phyloP scores from a whole-genome alignment of 2,888 invertebrate species.

The Sinohyriopsis cumingii region DNA sequence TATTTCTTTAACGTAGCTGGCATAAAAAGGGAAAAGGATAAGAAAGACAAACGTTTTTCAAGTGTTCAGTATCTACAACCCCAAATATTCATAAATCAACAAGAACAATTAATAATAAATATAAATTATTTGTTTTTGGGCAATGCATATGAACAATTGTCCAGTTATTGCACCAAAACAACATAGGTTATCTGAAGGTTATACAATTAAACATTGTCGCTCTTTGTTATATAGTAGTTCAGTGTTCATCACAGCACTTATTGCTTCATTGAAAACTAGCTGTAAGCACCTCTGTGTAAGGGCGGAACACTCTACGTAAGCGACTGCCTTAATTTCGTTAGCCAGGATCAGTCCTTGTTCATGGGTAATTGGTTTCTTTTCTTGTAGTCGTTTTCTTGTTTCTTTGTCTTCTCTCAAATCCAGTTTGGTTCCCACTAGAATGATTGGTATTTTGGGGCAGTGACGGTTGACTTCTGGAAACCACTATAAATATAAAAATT shows the following conservation, averaged over 20 bases:
- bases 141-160: too few species aligned
- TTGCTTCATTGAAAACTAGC: slow-evolving; percentile 99
- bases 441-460: slow-evolving; percentile 98
- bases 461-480: slow-evolving; percentile 99
- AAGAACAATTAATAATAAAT: too few species aligned
- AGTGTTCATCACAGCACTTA: slow-evolving; percentile 93
- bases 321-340: slow-evolving; percentile 81
- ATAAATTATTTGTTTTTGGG: too few species aligned
- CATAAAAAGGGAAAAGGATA: too few species aligned
- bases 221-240: slow-evolving; percentile 89
- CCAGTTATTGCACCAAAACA: too few species aligned
- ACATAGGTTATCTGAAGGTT: not conserved
- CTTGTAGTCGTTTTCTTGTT: slow-evolving; percentile 94
- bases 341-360: slow-evolving; percentile 86
- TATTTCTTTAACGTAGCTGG: too few species aligned
- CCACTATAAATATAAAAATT: slow-evolving; percentile 80
- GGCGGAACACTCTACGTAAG: slow-evolving; percentile 98
- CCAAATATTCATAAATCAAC: too few species aligned
- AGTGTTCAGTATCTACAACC: too few species aligned
- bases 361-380: slow-evolving; percentile 98
- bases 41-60: too few species aligned
- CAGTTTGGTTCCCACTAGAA: slow-evolving; percentile 96
- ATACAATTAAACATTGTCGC: slow-evolving; percentile 72
- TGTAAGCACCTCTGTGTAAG: slow-evolving; percentile 97
- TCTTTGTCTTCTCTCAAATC: slow-evolving; percentile 96